Evolutionary conservation across 1,140 invertebrate species (phyloP), one percentile per base, ranked within the genome.

Genomic region (Pseudomyrmex sp.): DNA sequence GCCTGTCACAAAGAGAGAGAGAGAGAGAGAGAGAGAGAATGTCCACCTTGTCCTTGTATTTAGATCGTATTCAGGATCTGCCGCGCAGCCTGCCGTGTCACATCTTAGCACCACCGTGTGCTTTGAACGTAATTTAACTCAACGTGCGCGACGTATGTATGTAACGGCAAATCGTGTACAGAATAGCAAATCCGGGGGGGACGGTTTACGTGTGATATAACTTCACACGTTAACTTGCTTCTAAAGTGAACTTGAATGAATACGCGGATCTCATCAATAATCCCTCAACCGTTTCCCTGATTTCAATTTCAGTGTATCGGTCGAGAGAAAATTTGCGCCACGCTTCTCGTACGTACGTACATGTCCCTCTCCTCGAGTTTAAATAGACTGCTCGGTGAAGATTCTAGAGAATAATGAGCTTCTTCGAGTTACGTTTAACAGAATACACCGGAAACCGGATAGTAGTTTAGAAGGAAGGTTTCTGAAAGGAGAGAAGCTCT

Each of bases 91-190:
- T 72, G 56, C 54, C 76, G 9, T 59, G 44, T 80, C 66, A 48
- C 66, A 72, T 15, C 76, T 61, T 61, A 80, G 20, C 66, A 23
- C 66, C 44, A 15, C 66, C 44, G 15, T n/a, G 26, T 10, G 13
- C 66, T 61, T 70, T 50, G 23, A 70, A 23, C 66, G 44, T 72
- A 72, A 80, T 70, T 61, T 72, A 50, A 72, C n/a, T 20, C 76
- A 18, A 61, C n/a, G 44, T 26, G 26, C 26, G 44, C 2, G n/a
- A 77, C 18, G 8, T 44, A 9, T 20, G 15, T 52, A 65, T 35
- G 15, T 52, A 65, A n/a, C 20, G 8, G 23, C 35, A 35, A 35
- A 35, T 35, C 35, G 44, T 48, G 20, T 15, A 8, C 12, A n/a
- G 15, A 15, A 50, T 15, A 48, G 12, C n/a, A 48, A 18, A 44